phyloP scores from a whole-genome alignment of 2,797 vertebrate species.

The Sebastes dallii region DNA sequence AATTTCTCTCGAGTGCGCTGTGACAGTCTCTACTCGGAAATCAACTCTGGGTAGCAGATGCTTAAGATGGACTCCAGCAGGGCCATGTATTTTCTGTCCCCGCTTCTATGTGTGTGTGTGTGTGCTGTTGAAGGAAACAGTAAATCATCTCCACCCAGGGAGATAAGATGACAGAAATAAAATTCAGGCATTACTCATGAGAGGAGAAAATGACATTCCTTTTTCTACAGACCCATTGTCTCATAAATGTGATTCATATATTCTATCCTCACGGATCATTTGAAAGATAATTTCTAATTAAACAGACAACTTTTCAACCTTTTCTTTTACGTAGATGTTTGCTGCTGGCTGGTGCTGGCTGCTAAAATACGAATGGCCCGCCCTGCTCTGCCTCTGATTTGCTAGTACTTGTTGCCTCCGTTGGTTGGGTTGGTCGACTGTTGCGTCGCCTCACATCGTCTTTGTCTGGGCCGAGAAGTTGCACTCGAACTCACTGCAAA shows the following conservation, averaged over 20 bases:
- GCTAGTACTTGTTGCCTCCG: background rate
- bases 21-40: constrained; percentile 10
- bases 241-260: background rate
- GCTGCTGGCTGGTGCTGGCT: background rate
- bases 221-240: background rate
- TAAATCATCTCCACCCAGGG: background rate
- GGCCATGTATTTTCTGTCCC: constrained; percentile 4
- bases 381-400: background rate
- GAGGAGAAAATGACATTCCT: background rate
- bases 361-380: background rate
- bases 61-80: constrained; percentile 31
- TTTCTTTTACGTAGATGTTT: background rate
- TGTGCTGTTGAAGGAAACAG: background rate
- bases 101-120: background rate
- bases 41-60: constrained; percentile 26
- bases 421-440: background rate
- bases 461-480: too few relatives aligned
- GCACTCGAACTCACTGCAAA: too few relatives aligned
- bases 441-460: too few relatives aligned
- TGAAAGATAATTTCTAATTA: background rate
- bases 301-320: background rate
- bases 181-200: constrained; percentile 13
- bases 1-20: constrained; percentile 27
- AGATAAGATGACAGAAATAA: constrained; percentile 21
- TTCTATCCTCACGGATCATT: constrained; percentile 3